Evolutionary conservation across 2,113 vertebrate genomes (phyloP).

Genomic region (Natator depressus): DNA sequence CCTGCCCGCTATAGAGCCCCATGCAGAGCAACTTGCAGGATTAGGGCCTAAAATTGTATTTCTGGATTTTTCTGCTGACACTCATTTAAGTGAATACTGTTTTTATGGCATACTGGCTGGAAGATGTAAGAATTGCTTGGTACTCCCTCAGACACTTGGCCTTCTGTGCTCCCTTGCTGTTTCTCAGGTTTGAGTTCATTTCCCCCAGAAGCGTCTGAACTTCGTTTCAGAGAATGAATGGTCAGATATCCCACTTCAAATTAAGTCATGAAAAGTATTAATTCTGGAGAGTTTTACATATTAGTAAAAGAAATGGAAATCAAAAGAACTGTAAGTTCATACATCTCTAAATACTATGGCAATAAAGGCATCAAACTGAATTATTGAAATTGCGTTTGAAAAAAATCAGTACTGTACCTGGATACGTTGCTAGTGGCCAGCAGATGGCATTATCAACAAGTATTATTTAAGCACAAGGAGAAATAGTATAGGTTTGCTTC

Average conservation of each 20-base stretch:
- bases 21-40: accelerated
- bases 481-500: neutral
- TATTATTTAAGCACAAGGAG: neutral
- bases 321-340: accelerated
- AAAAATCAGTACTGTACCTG: neutral
- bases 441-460: neutral
- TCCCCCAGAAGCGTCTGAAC: neutral
- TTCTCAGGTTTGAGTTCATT: neutral
- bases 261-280: neutral
- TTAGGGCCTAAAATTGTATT: accelerated
- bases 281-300: neutral
- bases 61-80: neutral
- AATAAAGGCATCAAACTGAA: accelerated
- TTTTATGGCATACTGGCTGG: accelerated
- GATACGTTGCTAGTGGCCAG: accelerated
- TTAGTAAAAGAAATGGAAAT: neutral
- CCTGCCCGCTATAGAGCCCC: neutral
- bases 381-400: neutral
- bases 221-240: neutral
- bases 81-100: neutral
- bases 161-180: neutral
- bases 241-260: neutral
- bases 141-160: neutral
- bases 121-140: accelerated
- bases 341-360: neutral